These are phyloP conservation scores for Pogonus chalceus DNA, from an alignment of 1,140 invertebrate species.

Conservation along the genomic window DNA sequence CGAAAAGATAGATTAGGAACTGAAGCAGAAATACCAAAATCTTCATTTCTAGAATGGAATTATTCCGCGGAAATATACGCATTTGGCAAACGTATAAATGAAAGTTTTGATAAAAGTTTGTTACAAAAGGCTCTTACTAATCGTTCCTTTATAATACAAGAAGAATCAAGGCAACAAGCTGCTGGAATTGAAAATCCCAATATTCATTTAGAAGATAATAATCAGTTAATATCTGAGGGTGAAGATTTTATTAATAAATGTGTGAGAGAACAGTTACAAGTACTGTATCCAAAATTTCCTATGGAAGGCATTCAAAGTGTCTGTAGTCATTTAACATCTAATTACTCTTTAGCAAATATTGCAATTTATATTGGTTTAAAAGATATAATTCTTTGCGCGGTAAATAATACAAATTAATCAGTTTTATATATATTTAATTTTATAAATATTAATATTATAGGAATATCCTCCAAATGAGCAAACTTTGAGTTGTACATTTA, in stretches of 20 bases:
- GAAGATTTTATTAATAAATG: constrained; percentile 45
- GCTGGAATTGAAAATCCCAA: constrained; percentile 52
- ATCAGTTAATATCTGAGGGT: constrained; percentile 55
- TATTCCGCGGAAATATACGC: constrained; percentile 79
- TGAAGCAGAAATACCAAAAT: constrained; percentile 38
- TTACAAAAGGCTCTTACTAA: constrained; percentile 71
- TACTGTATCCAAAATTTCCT: constrained; percentile 60
- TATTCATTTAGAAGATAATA: constrained; percentile 56
- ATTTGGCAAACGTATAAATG: constrained; percentile 76
- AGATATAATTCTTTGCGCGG: constrained; percentile 67
- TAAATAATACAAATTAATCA: constrained; percentile 38
- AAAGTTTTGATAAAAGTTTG: constrained; percentile 62
- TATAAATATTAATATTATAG: constrained; percentile 38
- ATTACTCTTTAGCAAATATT: constrained; percentile 56
- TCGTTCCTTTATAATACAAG: constrained; percentile 63
- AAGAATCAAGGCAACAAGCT: constrained; percentile 42
- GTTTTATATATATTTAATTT: constrained; percentile 12
- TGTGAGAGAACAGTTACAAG: constrained; percentile 43
- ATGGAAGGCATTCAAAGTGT: constrained; percentile 53
- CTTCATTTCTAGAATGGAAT: constrained; percentile 73
- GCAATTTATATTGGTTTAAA: constrained; percentile 63
- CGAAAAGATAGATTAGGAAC: constrained; percentile 34
- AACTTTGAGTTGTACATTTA: constrained; percentile 64
- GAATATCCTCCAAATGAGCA: constrained; percentile 61
- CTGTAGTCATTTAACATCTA: constrained; percentile 52